Evolutionary conservation across 2,888 invertebrate species (phyloP), one percentile per base, ranked within the genome.

Genomic region (Microchrysa polita): DNA sequence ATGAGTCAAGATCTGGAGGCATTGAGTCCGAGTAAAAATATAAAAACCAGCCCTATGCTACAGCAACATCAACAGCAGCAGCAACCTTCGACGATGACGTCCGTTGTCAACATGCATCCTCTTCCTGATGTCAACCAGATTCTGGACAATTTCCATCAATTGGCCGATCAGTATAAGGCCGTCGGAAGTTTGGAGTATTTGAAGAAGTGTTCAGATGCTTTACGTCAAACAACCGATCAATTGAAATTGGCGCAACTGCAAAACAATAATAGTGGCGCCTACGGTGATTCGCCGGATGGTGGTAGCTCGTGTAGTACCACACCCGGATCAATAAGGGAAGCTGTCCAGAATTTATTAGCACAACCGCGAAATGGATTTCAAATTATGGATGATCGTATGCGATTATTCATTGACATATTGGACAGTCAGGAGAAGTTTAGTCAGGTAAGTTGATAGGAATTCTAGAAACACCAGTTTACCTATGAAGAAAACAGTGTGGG

Each of bases 361-460:
- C 90, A 91, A 82, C 90, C 92, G 14, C 86, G 92, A 75, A 92
- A 92, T 81, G 92, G 92, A 22, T 91, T 92, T 84, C 90, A 91
- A 80, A 90, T 91, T 81, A 89, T 91, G 86, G 92, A 92, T 81
- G 92, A 92, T 86, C 91, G 92, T 82, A 88, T 93, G 81, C 89
- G 91, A 57, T 87, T 93, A 65, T 92, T 93, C 86, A 91, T 93
- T 82, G 93, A 93, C 81, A 93, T 93, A 79, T 88, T 93, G 83
- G 93, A 93, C 82, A 91, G 93, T 72, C 93, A 93, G 87, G 92
- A 93, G 82, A 88, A 90, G 82, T 91, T 93, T 82, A 92, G 92
- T 81, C 91, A 93, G 93, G 93, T 93, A 85, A 86, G 81, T 72
- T 57, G n/a, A n/a, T n/a, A n/a, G n/a, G n/a, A n/a, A n/a, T n/a